phyloP scores from a whole-genome alignment of 2,113 vertebrate species.

The Protobothrops mucrosquamatus region DNA sequence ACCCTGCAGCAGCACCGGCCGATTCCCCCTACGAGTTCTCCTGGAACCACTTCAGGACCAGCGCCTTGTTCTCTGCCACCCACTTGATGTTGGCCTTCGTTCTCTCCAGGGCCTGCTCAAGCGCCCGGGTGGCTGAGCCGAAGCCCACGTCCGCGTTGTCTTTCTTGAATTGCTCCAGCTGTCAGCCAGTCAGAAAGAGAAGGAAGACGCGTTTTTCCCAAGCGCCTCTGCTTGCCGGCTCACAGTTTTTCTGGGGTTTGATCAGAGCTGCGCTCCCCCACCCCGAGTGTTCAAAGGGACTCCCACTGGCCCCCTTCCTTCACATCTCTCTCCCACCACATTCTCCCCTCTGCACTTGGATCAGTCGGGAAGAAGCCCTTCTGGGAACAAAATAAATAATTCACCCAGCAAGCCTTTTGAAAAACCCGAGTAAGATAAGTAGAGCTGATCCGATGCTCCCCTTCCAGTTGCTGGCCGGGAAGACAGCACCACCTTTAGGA shows the following conservation, averaged over 20 bases:
- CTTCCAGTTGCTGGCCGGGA: not conserved
- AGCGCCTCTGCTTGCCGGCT: not conserved
- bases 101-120: constrained; percentile 82
- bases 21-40: not conserved
- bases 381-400: not conserved
- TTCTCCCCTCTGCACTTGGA: not conserved
- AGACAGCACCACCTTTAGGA: not conserved
- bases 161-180: constrained; percentile 82
- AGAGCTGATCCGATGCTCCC: not conserved
- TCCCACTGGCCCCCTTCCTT: not conserved
- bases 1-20: not conserved
- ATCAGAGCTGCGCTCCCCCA: not conserved
- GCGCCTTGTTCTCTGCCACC: constrained; percentile 71
- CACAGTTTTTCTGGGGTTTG: not conserved
- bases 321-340: too few species aligned
- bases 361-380: not conserved
- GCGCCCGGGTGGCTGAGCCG: constrained; percentile 71
- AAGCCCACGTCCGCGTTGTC: constrained; percentile 71
- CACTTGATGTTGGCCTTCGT: constrained; percentile 83
- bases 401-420: not conserved
- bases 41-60: constrained; percentile 73
- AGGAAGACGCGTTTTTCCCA: not conserved
- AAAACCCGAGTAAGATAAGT: not conserved
- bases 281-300: not conserved
- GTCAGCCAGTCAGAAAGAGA: not conserved